Evolutionary conservation across 2,113 vertebrate genomes (phyloP).

Genomic region (Chunga burmeisteri): DNA sequence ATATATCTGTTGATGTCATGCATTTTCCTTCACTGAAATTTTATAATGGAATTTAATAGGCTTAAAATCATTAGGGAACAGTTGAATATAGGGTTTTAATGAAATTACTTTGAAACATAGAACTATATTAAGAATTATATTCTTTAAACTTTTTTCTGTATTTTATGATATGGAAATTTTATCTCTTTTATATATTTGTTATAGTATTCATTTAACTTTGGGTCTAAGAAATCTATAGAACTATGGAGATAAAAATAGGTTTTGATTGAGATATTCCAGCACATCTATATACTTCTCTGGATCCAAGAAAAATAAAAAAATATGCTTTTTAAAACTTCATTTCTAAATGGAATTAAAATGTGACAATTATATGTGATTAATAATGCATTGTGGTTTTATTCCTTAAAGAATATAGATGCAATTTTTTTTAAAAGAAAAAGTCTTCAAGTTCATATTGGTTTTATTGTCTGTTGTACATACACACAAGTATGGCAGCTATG

Average conservation of each 20-base stretch:
- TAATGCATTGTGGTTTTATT: not conserved
- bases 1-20: not conserved
- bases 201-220: not conserved
- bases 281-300: not conserved
- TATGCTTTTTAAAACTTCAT: not conserved
- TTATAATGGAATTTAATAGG: not conserved
- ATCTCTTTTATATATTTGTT: not conserved
- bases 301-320: not conserved
- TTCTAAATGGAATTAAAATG: not conserved
- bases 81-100: not conserved
- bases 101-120: not conserved
- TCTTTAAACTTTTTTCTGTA: not conserved
- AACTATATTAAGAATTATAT: not conserved
- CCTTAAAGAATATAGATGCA: not conserved
- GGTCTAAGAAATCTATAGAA: not conserved
- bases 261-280: fast-evolving
- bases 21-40: not conserved
- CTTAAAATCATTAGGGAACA: not conserved
- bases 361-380: not conserved
- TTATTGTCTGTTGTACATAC: not conserved
- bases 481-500: not conserved
- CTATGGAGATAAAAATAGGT: not conserved
- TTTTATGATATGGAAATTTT: not conserved
- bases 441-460: not conserved
- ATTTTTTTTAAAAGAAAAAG: fast-evolving